Evolutionary conservation across 2,113 vertebrate species (phyloP).

Genomic region (Dasyornis broadbenti): DNA sequence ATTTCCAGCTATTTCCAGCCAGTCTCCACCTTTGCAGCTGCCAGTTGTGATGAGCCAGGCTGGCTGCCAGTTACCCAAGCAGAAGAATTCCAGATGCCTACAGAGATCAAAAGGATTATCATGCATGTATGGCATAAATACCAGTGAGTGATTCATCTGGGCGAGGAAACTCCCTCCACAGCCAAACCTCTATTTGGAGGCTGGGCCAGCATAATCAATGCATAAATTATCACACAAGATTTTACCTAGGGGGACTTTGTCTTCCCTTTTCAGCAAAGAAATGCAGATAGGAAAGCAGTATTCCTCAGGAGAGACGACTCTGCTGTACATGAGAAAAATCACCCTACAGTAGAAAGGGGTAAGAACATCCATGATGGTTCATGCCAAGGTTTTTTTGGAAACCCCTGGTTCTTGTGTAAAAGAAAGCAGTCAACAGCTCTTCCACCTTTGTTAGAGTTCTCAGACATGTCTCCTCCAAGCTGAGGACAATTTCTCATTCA

Average conservation of each 20-base stretch:
- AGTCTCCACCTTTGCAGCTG: constrained; percentile 25
- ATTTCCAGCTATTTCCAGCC: background rate
- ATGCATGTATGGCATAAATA: background rate
- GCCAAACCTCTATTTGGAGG: background rate
- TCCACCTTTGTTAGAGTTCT: background rate
- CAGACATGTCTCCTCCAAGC: background rate
- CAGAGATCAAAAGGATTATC: constrained; percentile 22
- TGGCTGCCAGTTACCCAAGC: constrained; percentile 13
- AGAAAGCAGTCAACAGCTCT: background rate
- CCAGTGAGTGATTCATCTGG: background rate
- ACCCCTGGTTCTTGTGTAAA: background rate
- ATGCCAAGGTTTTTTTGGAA: background rate
- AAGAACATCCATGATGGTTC: background rate
- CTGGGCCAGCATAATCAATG: background rate
- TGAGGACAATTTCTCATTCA: background rate
- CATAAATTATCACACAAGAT: background rate
- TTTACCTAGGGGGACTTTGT: background rate
- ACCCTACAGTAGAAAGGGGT: background rate
- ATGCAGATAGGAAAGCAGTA: background rate
- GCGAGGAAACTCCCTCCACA: background rate
- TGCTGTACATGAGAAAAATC: background rate
- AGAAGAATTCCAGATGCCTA: constrained; percentile 33
- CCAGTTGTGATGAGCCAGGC: background rate
- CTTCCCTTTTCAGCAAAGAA: background rate
- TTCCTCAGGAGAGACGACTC: background rate